Base-by-base conservation (phyloP, 1,140 invertebrate species). In the Anthonomus grandis region DNA sequence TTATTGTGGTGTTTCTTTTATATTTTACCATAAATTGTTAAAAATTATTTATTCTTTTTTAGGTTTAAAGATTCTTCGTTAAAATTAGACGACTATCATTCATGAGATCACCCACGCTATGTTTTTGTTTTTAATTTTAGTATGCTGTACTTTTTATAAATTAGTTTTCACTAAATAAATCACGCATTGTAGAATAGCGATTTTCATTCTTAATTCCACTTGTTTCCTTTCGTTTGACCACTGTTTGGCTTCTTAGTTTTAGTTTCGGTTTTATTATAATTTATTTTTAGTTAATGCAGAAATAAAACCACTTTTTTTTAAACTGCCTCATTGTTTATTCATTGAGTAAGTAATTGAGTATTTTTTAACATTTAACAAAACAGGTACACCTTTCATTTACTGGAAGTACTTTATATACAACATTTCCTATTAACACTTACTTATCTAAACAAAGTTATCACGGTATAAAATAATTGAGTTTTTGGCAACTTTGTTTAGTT, bases 21-120 rank as follows among this genome's bases (percentile, higher is more conserved):
- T 12, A 34, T 13, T 12, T 34, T 34, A 12, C 1, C 31, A 2
- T 34, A 12, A 12, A 13, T 1, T 13, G 10, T 10, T 34, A 12
- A 34, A 41, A 41, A 41, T 2, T 4, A 10, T 25, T 58, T 42
- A 15, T 34, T 19, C 21, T 56, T 47, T 56, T 56, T 19, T 56
- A 66, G 66, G 66, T 51, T 59, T 68, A 52, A 68, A 66, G 41
- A 59, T 68, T 53, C 64, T 68, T 63, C 66, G 66, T 61, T 68
- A 55, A 63, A 17, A n/a, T n/a, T n/a, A n/a, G n/a, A n/a, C n/a
- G n/a, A n/a, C 10, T 24, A 25, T n/a, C 3, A 22, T 13, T 3
- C 6, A n/a, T 25, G n/a, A 12, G 4, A 1, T n/a, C 39, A 17
- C 23, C 23, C 23, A 6, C 39, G 13, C 6, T 42, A 21, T 18